phyloP scores from a whole-genome alignment of 2,888 invertebrate species.

The Apotomis capreana region DNA sequence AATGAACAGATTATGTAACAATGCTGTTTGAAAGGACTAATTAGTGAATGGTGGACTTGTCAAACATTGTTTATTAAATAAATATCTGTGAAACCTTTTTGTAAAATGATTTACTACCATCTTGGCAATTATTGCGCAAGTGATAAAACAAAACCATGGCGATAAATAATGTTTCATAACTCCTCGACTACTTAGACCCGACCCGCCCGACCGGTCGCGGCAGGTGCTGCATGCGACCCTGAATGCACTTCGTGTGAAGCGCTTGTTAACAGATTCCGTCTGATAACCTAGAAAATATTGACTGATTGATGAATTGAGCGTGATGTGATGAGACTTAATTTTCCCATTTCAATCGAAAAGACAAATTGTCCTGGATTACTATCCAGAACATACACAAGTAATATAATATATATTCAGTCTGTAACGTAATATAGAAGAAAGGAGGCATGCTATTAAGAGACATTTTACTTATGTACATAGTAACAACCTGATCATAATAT shows the following conservation, averaged over 20 bases:
- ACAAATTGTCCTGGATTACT: not conserved
- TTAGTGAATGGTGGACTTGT: too few relatives aligned
- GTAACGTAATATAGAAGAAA: not conserved
- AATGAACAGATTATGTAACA: too few relatives aligned
- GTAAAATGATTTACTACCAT: constrained; percentile 37
- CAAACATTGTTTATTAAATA: too few relatives aligned
- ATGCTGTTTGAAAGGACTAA: too few relatives aligned
- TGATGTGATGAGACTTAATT: constrained; percentile 27
- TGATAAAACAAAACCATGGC: constrained; percentile 67
- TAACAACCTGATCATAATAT: too few relatives aligned
- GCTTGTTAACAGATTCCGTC: constrained; percentile 33
- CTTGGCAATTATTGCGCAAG: constrained; percentile 67
- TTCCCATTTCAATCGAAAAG: not conserved
- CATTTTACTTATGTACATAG: too few relatives aligned
- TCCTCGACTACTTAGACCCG: constrained; percentile 56
- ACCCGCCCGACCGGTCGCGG: constrained; percentile 67
- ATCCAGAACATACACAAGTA: too few relatives aligned
- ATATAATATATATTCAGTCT: not conserved
- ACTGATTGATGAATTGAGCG: constrained; percentile 11
- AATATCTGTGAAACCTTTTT: too few relatives aligned
- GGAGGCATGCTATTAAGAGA: too few relatives aligned
- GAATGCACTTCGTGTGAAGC: constrained; percentile 50
- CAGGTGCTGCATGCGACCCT: constrained; percentile 61
- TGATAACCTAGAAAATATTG: constrained; percentile 31
- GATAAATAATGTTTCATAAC: constrained; percentile 74